phyloP scores from a whole-genome alignment of 1,140 invertebrate species.

The Drosophila malerkotliana region DNA sequence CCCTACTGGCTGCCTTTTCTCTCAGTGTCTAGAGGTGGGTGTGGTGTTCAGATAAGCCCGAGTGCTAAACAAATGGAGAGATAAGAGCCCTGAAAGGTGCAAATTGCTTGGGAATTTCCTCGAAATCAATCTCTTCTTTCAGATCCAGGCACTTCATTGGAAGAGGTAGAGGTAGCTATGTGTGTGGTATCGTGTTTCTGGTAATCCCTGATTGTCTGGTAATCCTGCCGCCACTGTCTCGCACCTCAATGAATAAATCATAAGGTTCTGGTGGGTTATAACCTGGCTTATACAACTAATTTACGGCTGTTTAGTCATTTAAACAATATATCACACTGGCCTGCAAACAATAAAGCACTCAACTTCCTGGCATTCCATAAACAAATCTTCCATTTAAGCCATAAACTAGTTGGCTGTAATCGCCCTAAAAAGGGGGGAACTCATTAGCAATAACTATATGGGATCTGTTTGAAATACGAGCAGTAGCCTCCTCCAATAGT shows the following conservation, averaged over 20 bases:
- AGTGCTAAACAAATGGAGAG: constrained; percentile 46
- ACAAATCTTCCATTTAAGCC: too few species aligned
- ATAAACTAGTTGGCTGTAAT: constrained; percentile 25
- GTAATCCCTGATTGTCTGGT: too few species aligned
- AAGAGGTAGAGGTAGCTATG: constrained; percentile 11
- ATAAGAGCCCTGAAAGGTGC: constrained; percentile 40
- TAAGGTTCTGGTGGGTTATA: too few species aligned
- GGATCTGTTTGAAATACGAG: not conserved
- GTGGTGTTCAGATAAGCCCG: constrained; percentile 51
- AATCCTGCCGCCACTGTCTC: too few species aligned
- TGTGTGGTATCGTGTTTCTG: too few species aligned
- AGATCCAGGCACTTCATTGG: constrained; percentile 16
- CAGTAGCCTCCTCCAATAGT: constrained; percentile 13
- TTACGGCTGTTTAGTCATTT: not conserved
- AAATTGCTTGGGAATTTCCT: constrained; percentile 58
- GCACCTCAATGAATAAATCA: too few species aligned
- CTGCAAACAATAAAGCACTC: not conserved
- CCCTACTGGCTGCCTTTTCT: not conserved
- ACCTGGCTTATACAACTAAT: not conserved
- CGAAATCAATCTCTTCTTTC: constrained; percentile 38
- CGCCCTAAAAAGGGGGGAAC: constrained; percentile 34
- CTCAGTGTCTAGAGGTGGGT: constrained; percentile 5
- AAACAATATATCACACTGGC: not conserved
- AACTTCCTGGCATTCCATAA: not conserved
- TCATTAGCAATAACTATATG: constrained; percentile 36